Evolutionary conservation across 2,113 vertebrate genomes (phyloP), one percentile per base, ranked within the genome.

Genomic region (Nycticebus coucang): DNA sequence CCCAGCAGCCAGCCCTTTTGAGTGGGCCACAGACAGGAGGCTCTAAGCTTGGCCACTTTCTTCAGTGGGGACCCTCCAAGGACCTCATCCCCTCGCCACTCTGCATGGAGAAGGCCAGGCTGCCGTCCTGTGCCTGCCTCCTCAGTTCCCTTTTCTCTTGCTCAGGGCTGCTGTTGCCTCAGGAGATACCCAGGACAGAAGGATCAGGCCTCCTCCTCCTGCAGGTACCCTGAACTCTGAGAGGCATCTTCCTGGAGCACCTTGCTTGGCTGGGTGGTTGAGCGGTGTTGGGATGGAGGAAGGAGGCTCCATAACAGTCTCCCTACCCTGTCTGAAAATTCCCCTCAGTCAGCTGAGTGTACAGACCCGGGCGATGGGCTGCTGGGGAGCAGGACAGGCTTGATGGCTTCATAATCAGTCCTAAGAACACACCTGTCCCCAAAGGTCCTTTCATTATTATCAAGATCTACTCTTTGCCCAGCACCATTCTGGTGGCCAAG

Each of bases 111-210:
- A 91, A 88, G 50, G 53, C 24, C 30, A 18, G 79, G 14, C 60
- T n/a, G 30, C 24, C 50, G 60, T 33, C 55, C 33, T 77, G 17
- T 26, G 26, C 37, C 7, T 1, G 0, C 18, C 62, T 17, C n/a
- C 84, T 69, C 91, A 89, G 66, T 89, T 95, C 69, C 80, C 12
- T 72, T 74, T 90, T 60, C 57, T 62, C 33, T 8, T 50, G 81
- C 28, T 60, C 75, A 55, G 19, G 0, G 0, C n/a, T 33, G 24
- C 28, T 24, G 45, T 11, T 66, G 19, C 71, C 18, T 72, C 26
- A 15, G 28, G 35, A 81, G 35, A 68, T 37, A 45, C 85, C 12
- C 4, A 62, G 71, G 64, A 18, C 62, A 6, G 15, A 59, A n/a
- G 35, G 22, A 45, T 6, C 28, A 10, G 0, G 5, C 24, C n/a